A percentile compares a stretch with the other conserved stretches of the same genome.
phyloP scores from a whole-genome alignment of 2,888 invertebrate species.

The Deilephila elpenor region DNA sequence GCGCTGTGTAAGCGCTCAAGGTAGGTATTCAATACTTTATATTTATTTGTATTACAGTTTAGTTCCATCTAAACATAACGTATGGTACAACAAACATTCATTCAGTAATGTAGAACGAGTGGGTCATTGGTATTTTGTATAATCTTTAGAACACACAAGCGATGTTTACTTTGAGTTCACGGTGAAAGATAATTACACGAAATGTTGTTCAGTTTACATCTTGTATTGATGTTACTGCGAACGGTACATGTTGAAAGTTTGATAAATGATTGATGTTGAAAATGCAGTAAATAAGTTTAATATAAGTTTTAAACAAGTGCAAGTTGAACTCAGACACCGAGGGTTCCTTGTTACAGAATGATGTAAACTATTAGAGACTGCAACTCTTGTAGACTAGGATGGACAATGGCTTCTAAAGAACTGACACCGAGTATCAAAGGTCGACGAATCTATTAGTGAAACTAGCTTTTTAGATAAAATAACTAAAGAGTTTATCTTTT shows the following conservation, averaged over 20 bases:
- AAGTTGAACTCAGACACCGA: no score
- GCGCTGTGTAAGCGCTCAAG: not conserved
- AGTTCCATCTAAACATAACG: not conserved
- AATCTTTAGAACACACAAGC: constrained; percentile 1
- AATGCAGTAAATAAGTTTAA: not conserved
- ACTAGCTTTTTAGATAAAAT: no score
- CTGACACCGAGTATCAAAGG: no score
- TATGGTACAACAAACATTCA: not conserved
- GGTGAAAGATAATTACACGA: constrained; percentile 19
- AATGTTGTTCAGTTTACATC: not conserved
- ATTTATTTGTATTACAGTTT: constrained; percentile 1
- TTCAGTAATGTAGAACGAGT: not conserved
- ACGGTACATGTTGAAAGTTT: not conserved
- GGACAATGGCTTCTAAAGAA: no score
- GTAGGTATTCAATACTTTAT: not conserved
- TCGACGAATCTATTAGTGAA: no score
- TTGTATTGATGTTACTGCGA: not conserved
- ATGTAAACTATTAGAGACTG: no score
- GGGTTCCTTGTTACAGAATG: no score
- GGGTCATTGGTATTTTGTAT: constrained; percentile 14
- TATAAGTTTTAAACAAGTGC: not conserved
- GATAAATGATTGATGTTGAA: not conserved
- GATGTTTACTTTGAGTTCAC: constrained; percentile 18
- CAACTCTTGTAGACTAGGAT: no score
- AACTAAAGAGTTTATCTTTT: no score